A percentile compares a stretch with the other conserved stretches of the same genome.
These are phyloP conservation scores for Drosophila parvula DNA, from an alignment of 1,140 invertebrate genomes.

Conservation along the genomic window DNA sequence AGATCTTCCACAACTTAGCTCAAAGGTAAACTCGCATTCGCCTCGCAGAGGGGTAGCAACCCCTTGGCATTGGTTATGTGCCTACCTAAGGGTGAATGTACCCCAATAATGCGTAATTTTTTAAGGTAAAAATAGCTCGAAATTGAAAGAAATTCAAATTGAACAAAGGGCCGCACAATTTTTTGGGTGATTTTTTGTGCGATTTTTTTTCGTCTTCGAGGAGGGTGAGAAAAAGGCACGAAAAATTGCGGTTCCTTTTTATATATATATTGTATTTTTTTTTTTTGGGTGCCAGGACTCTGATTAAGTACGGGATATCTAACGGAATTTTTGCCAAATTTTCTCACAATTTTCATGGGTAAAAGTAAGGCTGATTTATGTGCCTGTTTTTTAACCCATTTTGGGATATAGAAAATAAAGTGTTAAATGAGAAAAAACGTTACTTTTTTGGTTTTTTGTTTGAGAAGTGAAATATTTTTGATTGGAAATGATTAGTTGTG, in stretches of 20 bases:
- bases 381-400: conserved; percentile 43
- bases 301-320: conserved; percentile 65
- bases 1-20: conserved; percentile 82
- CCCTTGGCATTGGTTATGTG: conserved; percentile 15
- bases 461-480: neutral
- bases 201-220: conserved; percentile 36
- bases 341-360: conserved; percentile 60
- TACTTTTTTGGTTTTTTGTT: conserved; percentile 1
- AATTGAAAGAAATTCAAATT: conserved; percentile 56
- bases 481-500: neutral
- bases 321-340: conserved; percentile 74
- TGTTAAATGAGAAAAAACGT: conserved; percentile 13
- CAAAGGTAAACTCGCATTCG: conserved; percentile 46
- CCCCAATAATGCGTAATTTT: conserved; percentile 74
- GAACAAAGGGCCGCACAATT: conserved; percentile 50
- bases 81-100: conserved; percentile 51
- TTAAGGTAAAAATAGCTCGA: conserved; percentile 67
- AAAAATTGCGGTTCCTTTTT: conserved; percentile 59
- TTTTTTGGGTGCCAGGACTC: conserved; percentile 54
- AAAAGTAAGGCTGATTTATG: conserved; percentile 30
- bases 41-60: conserved; percentile 28
- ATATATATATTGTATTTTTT: conserved; percentile 12
- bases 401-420: conserved; percentile 1
- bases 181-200: conserved; percentile 60
- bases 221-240: conserved; percentile 48